Percentiles rank a stretch among this genome's conserved stretches.
phyloP scores from a whole-genome alignment of 2,797 vertebrate genomes.

The Brachyalestes nurse region DNA sequence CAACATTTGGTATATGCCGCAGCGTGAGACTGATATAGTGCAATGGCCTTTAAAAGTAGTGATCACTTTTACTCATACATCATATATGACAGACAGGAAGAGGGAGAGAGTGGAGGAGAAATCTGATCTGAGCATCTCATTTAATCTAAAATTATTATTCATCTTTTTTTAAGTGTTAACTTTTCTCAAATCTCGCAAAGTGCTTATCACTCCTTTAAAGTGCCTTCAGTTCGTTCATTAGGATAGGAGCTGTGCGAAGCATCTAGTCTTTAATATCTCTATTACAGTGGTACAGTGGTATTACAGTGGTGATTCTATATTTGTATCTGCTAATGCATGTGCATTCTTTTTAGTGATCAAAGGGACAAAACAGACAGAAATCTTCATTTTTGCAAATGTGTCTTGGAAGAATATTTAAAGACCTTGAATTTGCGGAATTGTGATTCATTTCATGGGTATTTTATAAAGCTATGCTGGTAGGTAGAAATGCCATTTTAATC shows the following conservation, averaged over 20 bases:
- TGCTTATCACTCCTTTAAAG: neutral
- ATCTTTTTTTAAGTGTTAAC: neutral
- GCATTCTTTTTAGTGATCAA: neutral
- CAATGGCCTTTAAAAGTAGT: neutral
- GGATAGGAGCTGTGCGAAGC: neutral
- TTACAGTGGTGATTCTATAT: neutral
- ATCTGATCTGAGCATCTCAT: neutral
- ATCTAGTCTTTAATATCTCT: neutral
- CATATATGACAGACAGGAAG: neutral
- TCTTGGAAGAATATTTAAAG: neutral
- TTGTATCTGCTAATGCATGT: neutral
- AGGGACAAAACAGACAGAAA: neutral
- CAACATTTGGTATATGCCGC: too few species aligned
- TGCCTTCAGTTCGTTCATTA: too few species aligned
- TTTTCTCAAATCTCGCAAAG: neutral
- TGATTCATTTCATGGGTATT: neutral
- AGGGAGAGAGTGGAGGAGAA: neutral
- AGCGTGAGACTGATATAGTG: neutral
- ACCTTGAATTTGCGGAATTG: neutral
- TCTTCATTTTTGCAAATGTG: neutral
- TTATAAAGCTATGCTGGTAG: neutral
- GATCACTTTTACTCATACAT: slow-evolving; percentile 4
- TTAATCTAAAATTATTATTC: neutral
- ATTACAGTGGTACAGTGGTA: neutral
- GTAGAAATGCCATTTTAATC: neutral